Conservation (phyloP, 1,140 invertebrate species). For the Zaprionus inermis region DNA sequence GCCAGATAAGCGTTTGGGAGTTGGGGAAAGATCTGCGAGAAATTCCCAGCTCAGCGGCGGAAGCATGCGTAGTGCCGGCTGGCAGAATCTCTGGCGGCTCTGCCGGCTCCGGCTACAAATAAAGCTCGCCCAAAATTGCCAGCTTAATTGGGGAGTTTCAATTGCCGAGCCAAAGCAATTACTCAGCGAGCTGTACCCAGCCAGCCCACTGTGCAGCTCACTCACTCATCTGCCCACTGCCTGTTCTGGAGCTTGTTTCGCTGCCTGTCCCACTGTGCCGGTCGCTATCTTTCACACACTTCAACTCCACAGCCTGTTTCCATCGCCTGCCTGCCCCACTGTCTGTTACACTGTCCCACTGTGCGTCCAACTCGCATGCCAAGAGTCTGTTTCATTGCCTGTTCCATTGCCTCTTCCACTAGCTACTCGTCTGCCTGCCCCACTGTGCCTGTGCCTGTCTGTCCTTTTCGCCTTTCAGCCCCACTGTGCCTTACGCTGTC, state of each 20-base stretch:
- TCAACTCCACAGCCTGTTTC: too few species aligned
- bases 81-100: background rate
- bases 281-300: background rate
- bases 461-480: background rate
- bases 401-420: background rate
- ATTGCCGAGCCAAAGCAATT: constrained; percentile 60
- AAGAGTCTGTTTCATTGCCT: background rate
- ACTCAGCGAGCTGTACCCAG: constrained; percentile 7
- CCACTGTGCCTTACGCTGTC: background rate
- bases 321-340: too few species aligned
- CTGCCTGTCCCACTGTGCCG: background rate
- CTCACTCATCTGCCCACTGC: background rate
- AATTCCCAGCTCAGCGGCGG: background rate
- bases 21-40: background rate
- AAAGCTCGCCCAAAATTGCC: constrained; percentile 52
- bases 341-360: constrained; percentile 31
- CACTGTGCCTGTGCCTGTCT: background rate
- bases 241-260: background rate
- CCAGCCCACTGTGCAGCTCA: background rate
- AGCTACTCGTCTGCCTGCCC: too few species aligned
- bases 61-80: background rate
- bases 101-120: background rate
- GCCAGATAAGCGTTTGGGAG: background rate
- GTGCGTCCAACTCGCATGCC: background rate
- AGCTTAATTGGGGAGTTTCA: constrained; percentile 66